Conservation (phyloP, 2,888 invertebrate genomes). For the Dendrolimus houi region DNA sequence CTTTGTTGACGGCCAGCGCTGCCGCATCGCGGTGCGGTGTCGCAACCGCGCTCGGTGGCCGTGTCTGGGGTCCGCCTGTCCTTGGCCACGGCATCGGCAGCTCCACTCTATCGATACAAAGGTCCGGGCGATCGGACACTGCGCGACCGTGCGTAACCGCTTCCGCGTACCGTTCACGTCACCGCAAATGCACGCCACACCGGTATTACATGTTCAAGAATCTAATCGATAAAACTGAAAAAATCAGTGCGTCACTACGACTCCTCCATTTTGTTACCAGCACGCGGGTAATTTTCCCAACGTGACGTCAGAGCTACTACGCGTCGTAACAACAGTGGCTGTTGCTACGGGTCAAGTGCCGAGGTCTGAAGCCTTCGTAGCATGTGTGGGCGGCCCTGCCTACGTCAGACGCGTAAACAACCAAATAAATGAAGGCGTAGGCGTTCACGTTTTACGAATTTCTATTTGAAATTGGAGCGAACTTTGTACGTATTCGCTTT, state of each 20-base stretch:
- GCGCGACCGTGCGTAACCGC: slow-evolving; percentile 52
- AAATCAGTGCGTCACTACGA: slow-evolving; percentile 14
- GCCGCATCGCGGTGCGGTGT: slow-evolving; percentile 29
- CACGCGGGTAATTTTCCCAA: slow-evolving; percentile 25
- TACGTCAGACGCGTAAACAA: slow-evolving; percentile 23
- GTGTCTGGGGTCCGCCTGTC: slow-evolving; percentile 41
- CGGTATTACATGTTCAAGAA: slow-evolving; percentile 19
- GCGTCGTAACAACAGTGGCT: slow-evolving; percentile 1
- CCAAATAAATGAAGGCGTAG: slow-evolving; percentile 22
- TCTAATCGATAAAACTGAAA: slow-evolving; percentile 31
- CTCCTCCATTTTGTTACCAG: neutral
- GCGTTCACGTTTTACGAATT: slow-evolving; percentile 26
- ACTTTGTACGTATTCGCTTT: slow-evolving; percentile 24
- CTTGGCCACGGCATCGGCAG: slow-evolving; percentile 40
- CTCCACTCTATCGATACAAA: slow-evolving; percentile 25
- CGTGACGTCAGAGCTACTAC: slow-evolving; percentile 50
- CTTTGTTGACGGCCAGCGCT: slow-evolving; percentile 2
- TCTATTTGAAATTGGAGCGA: slow-evolving; percentile 15
- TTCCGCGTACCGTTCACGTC: slow-evolving; percentile 55
- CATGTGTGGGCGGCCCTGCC: slow-evolving; percentile 24
- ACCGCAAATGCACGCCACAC: slow-evolving; percentile 17
- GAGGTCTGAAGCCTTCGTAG: slow-evolving; percentile 17
- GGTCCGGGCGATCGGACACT: slow-evolving; percentile 20
- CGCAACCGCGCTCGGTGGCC: slow-evolving; percentile 38
- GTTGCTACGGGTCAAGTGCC: slow-evolving; percentile 36